Evolutionary conservation across 1,140 invertebrate species (phyloP), one percentile per base, ranked within the genome.

Genomic region (Macrocentrus cingulum): DNA sequence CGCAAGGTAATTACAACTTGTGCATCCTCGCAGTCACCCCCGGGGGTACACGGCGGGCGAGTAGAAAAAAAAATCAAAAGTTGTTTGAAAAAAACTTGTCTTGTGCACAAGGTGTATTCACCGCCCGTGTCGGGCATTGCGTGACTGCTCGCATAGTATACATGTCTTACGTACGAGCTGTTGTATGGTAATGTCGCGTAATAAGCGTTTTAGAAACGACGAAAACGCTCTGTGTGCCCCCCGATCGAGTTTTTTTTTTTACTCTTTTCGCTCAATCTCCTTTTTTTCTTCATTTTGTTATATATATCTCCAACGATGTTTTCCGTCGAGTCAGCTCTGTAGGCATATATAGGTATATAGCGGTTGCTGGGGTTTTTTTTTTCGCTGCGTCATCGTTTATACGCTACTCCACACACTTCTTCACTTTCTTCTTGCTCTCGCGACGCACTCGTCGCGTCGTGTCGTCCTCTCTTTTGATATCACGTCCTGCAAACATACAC

Each of bases 121-220:
- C 13, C 37, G 18, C 22, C 18, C n/a, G 36, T 44, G 13, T 44
- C 44, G 18, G 16, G 20, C 8, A 6, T 46, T 67, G 74, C 74
- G 74, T 76, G 74, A 76, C 72, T 70, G n/a, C 57, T 19, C 39
- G 20, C 50, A 42, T 42, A 15, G 15, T 23, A 13, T 52, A 19
- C 44, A 48, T 66, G 64, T 67, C 69, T 72, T 67, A 63, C 59
- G 62, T 64, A 66, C 64, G 65, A 65, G 60, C 45, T 36, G 61
- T 64, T 63, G 67, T 61, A 62, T 56, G 57, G 68, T 72, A 74
- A 74, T 72, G 67, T 69, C 66, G 66, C 68, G 65, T 76, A 76
- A 76, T 76, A 72, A 75, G 70, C 69, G 67, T 76, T 76, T 75
- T 48, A 72, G 68, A 66, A 66, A 74, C 68, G 64, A 69, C 64